Conservation (phyloP, 1,140 invertebrate species). For the Leguminivora glycinivorella region DNA sequence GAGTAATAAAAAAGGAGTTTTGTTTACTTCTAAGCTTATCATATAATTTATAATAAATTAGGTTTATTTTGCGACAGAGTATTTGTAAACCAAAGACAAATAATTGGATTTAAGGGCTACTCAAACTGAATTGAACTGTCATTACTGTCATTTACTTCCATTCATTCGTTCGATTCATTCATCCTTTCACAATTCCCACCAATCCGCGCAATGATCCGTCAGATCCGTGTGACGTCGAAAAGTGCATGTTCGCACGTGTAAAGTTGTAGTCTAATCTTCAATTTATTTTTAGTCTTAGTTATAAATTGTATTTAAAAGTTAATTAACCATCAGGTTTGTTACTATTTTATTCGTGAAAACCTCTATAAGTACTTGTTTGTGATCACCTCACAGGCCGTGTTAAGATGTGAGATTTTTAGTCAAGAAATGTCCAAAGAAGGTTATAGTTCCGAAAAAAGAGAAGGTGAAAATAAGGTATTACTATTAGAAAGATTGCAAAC, state of each 20-base stretch:
- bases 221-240: not conserved
- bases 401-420: not conserved
- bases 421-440: constrained; percentile 73
- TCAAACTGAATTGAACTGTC: constrained; percentile 11
- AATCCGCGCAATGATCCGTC: not conserved
- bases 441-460: constrained; percentile 73
- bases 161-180: not conserved
- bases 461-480: constrained; percentile 67
- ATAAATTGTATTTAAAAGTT: constrained; percentile 3
- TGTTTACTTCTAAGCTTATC: not conserved
- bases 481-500: constrained; percentile 74
- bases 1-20: not conserved
- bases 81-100: constrained; percentile 18
- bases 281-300: not conserved
- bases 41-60: too few relatives aligned
- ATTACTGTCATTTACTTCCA: not conserved
- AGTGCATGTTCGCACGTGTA: constrained; percentile 4
- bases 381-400: not conserved
- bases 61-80: too few relatives aligned
- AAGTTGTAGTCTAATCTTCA: not conserved
- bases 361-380: not conserved
- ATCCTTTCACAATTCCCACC: constrained; percentile 5
- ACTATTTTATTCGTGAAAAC: not conserved
- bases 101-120: not conserved
- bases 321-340: not conserved